These are phyloP conservation scores for Zootermopsis nevadensis DNA, from an alignment of 2,888 invertebrate genomes.

Conservation along the genomic window DNA sequence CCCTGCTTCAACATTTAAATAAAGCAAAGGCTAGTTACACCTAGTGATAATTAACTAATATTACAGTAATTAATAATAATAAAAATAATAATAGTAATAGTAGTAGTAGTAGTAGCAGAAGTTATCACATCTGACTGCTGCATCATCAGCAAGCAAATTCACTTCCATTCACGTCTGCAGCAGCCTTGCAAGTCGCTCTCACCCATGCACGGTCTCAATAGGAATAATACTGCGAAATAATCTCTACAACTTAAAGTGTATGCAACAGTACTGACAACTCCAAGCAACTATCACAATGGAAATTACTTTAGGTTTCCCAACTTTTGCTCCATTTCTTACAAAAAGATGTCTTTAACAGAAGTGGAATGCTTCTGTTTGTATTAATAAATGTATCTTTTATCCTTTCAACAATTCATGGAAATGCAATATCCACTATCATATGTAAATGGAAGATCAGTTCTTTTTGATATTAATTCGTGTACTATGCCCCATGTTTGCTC, in stretches of 20 bases:
- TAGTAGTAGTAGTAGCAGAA: too few species aligned
- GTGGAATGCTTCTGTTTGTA: slow-evolving; percentile 52
- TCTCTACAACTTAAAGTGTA: slow-evolving; percentile 53
- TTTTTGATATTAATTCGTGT: slow-evolving; percentile 53
- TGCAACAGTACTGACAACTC: slow-evolving; percentile 43
- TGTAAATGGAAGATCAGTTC: slow-evolving; percentile 55
- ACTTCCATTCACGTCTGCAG: slow-evolving; percentile 46
- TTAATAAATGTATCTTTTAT: slow-evolving; percentile 30
- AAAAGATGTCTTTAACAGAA: slow-evolving; percentile 51
- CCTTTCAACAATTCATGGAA: slow-evolving; percentile 51
- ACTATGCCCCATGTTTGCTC: slow-evolving; percentile 52
- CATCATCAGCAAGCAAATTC: slow-evolving; percentile 45
- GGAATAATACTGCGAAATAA: slow-evolving; percentile 55
- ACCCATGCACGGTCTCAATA: slow-evolving; percentile 44
- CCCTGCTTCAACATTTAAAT: slow-evolving; percentile 53
- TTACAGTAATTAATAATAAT: slow-evolving; percentile 51
- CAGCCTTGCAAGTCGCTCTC: slow-evolving; percentile 49
- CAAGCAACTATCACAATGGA: slow-evolving; percentile 50
- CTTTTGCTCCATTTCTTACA: slow-evolving; percentile 41
- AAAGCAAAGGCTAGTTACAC: slow-evolving; percentile 52
- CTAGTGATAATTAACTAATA: slow-evolving; percentile 51
- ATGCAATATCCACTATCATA: slow-evolving; percentile 52
- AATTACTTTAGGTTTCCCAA: slow-evolving; percentile 49
- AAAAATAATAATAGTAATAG: slow-evolving; percentile 42
- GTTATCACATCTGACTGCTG: slow-evolving; percentile 54